Conservation (phyloP, 2,113 vertebrate species). For the Helogale parvula region DNA sequence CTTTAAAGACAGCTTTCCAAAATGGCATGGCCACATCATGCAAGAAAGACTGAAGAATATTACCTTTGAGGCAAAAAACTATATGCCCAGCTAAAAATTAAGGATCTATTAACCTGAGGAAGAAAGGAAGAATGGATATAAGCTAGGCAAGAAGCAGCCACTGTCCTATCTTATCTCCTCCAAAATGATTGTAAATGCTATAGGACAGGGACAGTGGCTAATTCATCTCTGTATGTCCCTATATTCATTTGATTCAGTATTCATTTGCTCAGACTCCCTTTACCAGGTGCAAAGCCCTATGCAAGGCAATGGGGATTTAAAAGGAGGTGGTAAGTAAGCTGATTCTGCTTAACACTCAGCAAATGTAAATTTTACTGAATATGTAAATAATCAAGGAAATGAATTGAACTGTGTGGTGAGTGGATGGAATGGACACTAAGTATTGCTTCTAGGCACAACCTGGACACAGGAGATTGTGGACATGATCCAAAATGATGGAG, state of each 20-base stretch:
- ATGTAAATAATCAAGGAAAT: neutral
- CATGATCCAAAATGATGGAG: slow-evolving; percentile 83
- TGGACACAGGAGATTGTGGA: slow-evolving; percentile 88
- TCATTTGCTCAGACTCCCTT: neutral
- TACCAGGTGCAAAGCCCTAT: neutral
- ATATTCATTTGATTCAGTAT: neutral
- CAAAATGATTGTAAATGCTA: neutral
- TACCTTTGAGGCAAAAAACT: neutral
- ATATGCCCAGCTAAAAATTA: neutral
- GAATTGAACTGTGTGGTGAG: neutral
- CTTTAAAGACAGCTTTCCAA: neutral
- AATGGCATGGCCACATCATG: neutral
- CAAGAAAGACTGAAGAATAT: neutral
- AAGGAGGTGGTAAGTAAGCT: neutral
- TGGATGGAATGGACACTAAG: neutral
- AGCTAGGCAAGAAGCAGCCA: neutral
- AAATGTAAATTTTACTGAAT: neutral
- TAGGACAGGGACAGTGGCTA: neutral
- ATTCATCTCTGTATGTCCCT: neutral
- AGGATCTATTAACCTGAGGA: neutral
- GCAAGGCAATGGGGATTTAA: neutral
- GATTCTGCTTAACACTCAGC: neutral
- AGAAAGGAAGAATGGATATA: neutral
- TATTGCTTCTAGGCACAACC: slow-evolving; percentile 83
- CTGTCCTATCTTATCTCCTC: neutral